Conservation (phyloP, 2,888 invertebrate species). For the Oligia latruncula region DNA sequence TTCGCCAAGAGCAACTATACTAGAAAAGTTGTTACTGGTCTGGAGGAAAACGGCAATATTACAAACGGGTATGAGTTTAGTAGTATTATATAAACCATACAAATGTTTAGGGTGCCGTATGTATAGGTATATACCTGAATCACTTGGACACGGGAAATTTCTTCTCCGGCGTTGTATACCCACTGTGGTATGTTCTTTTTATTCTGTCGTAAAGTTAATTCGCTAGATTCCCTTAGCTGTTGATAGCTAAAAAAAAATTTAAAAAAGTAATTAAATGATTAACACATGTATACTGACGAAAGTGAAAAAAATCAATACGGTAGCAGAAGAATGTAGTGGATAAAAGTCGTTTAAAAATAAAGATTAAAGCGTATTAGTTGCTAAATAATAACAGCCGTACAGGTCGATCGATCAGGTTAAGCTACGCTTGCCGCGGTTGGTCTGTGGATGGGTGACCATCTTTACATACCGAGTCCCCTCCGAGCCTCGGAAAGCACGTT, state of each 20-base stretch:
- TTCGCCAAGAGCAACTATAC: slow-evolving; percentile 95
- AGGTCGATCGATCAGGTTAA: too few species aligned
- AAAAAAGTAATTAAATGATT: not conserved
- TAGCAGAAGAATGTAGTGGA: not conserved
- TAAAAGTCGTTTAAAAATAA: not conserved
- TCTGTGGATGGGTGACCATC: too few species aligned
- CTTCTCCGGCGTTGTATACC: slow-evolving; percentile 95
- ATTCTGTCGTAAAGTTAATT: slow-evolving; percentile 89
- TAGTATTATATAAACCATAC: not conserved
- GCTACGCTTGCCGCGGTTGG: too few species aligned
- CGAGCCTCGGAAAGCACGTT: too few species aligned
- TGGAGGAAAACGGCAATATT: slow-evolving; percentile 71
- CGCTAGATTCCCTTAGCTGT: slow-evolving; percentile 93
- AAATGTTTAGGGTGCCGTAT: not conserved
- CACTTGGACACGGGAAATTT: slow-evolving; percentile 91
- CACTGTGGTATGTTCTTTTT: slow-evolving; percentile 94
- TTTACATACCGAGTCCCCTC: too few species aligned
- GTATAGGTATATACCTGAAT: slow-evolving; percentile 80
- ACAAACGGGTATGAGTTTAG: not conserved
- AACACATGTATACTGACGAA: too few species aligned
- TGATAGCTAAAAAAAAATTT: slow-evolving; percentile 91
- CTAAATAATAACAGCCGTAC: too few species aligned
- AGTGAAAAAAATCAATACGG: not conserved
- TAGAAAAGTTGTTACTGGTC: slow-evolving; percentile 91
- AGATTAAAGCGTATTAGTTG: too few species aligned